Evolutionary conservation across 1,140 invertebrate species (phyloP).

Genomic region (Whitmania pigra): DNA sequence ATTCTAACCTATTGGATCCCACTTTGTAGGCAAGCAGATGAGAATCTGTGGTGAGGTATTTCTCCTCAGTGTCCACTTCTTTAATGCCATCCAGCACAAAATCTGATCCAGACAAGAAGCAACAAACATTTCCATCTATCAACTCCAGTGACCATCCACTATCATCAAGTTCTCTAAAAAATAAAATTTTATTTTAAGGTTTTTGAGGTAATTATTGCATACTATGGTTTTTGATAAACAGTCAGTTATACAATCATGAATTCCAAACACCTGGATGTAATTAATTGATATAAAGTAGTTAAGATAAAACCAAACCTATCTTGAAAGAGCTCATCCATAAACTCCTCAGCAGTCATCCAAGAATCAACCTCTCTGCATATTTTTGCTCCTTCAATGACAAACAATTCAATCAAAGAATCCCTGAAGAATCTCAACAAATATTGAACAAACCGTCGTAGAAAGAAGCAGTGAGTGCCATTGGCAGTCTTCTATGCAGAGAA

Average conservation of each 20-base stretch:
- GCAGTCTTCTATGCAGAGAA: neutral
- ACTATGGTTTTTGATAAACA: too few relatives aligned
- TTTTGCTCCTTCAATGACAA: neutral
- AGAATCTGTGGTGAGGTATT: neutral
- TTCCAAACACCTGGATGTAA: too few relatives aligned
- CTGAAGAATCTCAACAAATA: neutral
- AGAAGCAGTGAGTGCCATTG: neutral
- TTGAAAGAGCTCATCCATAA: neutral
- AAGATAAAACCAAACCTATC: neutral
- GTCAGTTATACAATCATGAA: too few relatives aligned
- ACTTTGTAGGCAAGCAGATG: too few relatives aligned
- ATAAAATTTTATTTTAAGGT: too few relatives aligned
- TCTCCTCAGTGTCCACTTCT: conserved; percentile 1
- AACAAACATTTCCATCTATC: neutral
- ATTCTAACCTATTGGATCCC: too few relatives aligned
- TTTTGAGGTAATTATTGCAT: too few relatives aligned
- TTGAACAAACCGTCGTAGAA: neutral
- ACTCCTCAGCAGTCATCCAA: conserved; percentile 1
- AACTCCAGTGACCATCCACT: conserved; percentile 4
- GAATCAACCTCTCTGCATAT: neutral
- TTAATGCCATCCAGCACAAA: conserved; percentile 3
- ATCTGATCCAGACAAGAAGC: neutral
- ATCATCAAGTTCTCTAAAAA: too few relatives aligned
- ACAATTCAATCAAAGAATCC: neutral
- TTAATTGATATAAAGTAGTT: too few relatives aligned